Evolutionary conservation across 2,797 vertebrate species (phyloP).

Genomic region (Alcedo atthis): DNA sequence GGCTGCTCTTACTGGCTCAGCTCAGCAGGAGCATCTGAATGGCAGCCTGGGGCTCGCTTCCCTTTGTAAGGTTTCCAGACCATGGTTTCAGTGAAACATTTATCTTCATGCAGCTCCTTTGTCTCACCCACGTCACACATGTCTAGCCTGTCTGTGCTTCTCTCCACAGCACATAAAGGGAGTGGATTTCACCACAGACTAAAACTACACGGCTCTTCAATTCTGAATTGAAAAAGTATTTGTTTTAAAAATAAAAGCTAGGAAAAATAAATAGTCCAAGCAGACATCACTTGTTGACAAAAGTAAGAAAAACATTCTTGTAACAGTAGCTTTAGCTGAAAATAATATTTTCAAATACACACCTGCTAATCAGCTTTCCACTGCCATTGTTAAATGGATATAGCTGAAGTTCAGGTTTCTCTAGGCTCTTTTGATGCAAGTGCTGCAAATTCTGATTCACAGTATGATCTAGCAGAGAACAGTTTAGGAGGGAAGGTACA

Average conservation of each 20-base stretch:
- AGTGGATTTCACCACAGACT: not conserved
- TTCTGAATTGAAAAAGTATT: not conserved
- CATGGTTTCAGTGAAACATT: not conserved
- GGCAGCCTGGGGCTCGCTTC: not conserved
- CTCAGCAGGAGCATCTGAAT: not conserved
- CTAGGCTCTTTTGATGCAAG: not conserved
- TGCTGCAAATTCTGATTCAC: not conserved
- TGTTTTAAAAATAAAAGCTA: not conserved
- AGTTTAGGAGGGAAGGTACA: not conserved
- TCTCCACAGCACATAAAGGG: not conserved
- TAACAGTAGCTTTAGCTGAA: not conserved
- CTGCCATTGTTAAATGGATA: not conserved
- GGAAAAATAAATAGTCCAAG: not conserved
- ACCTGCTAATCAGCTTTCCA: not conserved
- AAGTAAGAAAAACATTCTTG: not conserved
- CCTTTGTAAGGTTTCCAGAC: slow-evolving; percentile 9
- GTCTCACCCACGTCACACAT: not conserved
- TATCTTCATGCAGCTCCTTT: not conserved
- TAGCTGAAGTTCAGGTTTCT: not conserved
- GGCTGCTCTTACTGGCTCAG: not conserved
- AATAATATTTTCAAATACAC: slow-evolving; percentile 17
- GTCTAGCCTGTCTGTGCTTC: not conserved
- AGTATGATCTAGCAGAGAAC: not conserved
- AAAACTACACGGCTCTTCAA: not conserved
- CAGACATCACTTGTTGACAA: not conserved